Conservation (phyloP, 2,797 vertebrate genomes). For the Cossypha heuglini region DNA sequence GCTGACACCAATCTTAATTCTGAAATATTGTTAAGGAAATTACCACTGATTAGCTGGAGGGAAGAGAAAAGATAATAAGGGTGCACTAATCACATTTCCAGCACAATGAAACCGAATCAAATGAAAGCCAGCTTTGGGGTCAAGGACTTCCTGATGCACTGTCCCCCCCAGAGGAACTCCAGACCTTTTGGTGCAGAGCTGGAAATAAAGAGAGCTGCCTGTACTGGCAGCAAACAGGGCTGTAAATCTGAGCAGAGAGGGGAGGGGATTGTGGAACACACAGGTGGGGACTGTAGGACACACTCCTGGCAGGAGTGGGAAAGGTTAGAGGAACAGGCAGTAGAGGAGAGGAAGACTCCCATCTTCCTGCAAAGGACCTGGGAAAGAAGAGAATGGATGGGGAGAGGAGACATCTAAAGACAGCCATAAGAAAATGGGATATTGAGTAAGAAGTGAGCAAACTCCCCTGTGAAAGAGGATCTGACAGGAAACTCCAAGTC, state of each 20-base stretch:
- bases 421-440: not conserved
- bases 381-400: not conserved
- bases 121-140: not conserved
- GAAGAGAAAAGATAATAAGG: conserved; percentile 18
- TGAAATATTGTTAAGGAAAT: conserved; percentile 49
- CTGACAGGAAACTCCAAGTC: not conserved
- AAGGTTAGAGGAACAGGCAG: not conserved
- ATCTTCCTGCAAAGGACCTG: not conserved
- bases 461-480: not conserved
- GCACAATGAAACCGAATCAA: not conserved
- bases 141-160: not conserved
- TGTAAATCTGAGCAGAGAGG: not conserved
- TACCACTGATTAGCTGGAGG: conserved; percentile 31
- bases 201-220: not conserved
- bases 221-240: not conserved
- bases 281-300: not conserved
- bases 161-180: not conserved
- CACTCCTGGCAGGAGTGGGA: not conserved
- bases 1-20: conserved; percentile 44
- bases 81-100: conserved; percentile 25
- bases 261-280: not conserved
- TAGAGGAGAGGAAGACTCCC: not conserved
- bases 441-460: not conserved
- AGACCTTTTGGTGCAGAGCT: not conserved
- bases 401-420: not conserved